These are phyloP conservation scores for Trissolcus basalis DNA, from an alignment of 1,140 invertebrate genomes.

Conservation along the genomic window DNA sequence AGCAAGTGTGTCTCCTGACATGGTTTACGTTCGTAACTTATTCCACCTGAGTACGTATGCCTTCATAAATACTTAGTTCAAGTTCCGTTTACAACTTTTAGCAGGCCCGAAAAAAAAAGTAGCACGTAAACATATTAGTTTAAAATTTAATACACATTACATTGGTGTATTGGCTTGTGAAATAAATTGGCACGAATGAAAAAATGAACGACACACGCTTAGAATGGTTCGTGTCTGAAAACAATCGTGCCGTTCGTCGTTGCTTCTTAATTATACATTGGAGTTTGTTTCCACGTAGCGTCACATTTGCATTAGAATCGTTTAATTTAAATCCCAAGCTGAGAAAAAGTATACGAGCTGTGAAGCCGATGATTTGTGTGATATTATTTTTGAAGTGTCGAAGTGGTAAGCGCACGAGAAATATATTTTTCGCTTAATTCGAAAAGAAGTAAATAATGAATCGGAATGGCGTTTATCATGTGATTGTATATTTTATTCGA, in stretches of 20 bases:
- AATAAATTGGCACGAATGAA: constrained; percentile 24
- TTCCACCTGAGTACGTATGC: constrained; percentile 59
- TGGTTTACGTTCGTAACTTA: constrained; percentile 63
- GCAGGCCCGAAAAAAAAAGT: constrained; percentile 51
- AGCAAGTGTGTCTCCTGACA: constrained; percentile 60
- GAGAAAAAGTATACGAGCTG: no score
- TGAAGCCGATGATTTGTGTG: constrained; percentile 18
- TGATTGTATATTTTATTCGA: neutral
- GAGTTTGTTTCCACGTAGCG: constrained; percentile 8
- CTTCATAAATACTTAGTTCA: constrained; percentile 62
- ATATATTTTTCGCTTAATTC: no score
- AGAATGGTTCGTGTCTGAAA: no score
- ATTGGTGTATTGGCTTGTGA: constrained; percentile 35
- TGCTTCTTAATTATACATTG: constrained; percentile 21
- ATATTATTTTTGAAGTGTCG: neutral
- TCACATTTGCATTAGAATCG: constrained; percentile 36
- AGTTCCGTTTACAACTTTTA: constrained; percentile 60
- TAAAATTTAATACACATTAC: constrained; percentile 52
- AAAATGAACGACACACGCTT: no score
- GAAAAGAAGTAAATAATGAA: no score
- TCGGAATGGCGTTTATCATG: constrained; percentile 15
- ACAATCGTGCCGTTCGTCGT: neutral
- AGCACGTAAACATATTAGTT: constrained; percentile 56
- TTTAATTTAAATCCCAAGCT: constrained; percentile 14
- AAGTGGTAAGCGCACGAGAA: neutral